Evolutionary conservation across 2,797 vertebrate species (phyloP).

Genomic region (Pteropus rufus): DNA sequence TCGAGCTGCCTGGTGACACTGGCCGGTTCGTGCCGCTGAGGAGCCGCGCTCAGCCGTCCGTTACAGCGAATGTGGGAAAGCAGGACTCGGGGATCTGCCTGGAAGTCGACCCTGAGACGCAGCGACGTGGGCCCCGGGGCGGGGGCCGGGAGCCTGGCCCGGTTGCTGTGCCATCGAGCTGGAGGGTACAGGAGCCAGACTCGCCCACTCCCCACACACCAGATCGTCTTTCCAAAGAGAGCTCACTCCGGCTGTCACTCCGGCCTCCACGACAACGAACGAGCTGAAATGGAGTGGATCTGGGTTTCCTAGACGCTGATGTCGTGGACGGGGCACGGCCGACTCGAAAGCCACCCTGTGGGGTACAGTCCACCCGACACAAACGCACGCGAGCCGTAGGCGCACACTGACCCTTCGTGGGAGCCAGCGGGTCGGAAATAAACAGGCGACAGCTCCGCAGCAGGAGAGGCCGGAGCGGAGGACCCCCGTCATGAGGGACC

Average conservation of each 20-base stretch:
- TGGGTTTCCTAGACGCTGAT: not conserved
- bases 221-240: not conserved
- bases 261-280: not conserved
- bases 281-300: not conserved
- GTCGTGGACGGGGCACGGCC: not conserved
- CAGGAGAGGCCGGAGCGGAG: slow-evolving; percentile 23
- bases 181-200: not conserved
- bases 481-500: not conserved
- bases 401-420: slow-evolving; percentile 36
- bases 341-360: slow-evolving; percentile 58
- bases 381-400: not conserved
- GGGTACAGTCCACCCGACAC: not conserved
- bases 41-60: not conserved
- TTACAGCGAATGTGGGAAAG: not conserved
- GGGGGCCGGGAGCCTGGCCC: too few relatives aligned
- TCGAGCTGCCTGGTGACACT: not conserved
- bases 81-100: not conserved
- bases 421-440: slow-evolving; percentile 40
- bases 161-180: not conserved
- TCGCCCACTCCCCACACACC: not conserved
- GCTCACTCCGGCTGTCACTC: not conserved
- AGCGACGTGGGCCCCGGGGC: not conserved
- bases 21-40: not conserved
- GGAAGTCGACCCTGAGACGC: rapidly evolving
- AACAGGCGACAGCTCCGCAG: slow-evolving; percentile 48